Conservation (phyloP, 2,888 invertebrate genomes). For the Sarcophaga rosellei region DNA sequence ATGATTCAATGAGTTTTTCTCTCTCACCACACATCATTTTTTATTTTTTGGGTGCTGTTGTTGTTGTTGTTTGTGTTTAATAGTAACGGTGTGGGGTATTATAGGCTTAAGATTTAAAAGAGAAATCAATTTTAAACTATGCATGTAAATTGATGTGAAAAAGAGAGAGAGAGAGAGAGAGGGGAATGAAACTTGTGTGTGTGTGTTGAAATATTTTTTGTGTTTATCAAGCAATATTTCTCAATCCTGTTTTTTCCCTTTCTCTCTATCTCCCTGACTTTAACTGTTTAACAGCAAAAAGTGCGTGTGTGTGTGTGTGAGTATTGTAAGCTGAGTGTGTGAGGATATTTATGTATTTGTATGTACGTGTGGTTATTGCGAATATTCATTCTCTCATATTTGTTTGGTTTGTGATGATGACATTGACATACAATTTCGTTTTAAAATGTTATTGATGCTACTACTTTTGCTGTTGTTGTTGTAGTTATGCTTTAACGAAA, state of each 20-base stretch:
- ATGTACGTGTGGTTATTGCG: neutral
- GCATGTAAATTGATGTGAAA: too few species aligned
- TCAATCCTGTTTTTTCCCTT: neutral
- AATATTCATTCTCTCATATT: neutral
- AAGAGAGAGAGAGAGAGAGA: too few species aligned
- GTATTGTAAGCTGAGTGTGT: too few species aligned
- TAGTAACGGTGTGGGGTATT: too few species aligned
- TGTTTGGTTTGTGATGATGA: slow-evolving; percentile 3
- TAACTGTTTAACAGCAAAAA: neutral
- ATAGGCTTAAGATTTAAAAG: neutral
- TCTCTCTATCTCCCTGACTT: neutral
- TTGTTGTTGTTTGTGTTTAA: neutral
- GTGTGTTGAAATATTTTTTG: too few species aligned
- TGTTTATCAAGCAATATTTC: neutral
- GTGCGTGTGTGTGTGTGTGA: neutral
- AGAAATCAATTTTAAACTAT: neutral
- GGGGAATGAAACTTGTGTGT: too few species aligned
- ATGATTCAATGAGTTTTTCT: neutral
- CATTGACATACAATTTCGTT: slow-evolving; percentile 52
- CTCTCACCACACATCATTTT: neutral
- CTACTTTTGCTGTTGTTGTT: neutral
- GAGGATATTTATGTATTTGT: too few species aligned
- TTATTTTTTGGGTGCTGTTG: neutral
- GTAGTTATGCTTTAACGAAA: neutral
- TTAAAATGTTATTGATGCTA: neutral